Evolutionary conservation across 37 sponge, comb jelly and placozoan species (phyloP), one percentile per base, ranked within the genome.

Genomic region (Sycon ciliatum): DNA sequence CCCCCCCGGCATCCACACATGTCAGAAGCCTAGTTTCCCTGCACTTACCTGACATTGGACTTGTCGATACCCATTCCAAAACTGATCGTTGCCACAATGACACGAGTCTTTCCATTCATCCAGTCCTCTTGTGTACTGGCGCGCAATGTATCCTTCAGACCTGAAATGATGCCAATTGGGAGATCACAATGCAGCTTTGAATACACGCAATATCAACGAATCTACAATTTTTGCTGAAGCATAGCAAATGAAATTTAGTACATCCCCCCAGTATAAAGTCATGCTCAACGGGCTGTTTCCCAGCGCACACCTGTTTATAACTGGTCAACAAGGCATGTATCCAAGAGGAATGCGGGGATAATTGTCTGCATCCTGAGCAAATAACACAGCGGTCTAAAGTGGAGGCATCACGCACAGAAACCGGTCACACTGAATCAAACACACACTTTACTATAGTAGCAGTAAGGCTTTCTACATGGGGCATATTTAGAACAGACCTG

Each of bases 61-160:
- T 94, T 94, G 84, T 94, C 95, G 30, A 94, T 87, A 27, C 95
- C 95, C 95, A 94, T 94, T 0, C 95, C 95, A 69, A 94, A 94
- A 60, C 95, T 94, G 36, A 94, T 73, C 22, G 95, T 94, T 27
- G 91, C 95, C 20, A 90, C 90, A 74, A 94, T 89, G 13, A 94
- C 80, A 53, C 79, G 82, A 35, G 87, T 68, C 34, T 65, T 62
- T 34, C 85, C 95, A 36, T 60, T 49, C 83, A 89, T 89, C 95
- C 95, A 94, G 36, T 86, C 78, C 46, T 65, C 67, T 57, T 94
- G 91, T 1, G 78, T 60, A 16, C 56, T 42, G 20, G 67, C 54
- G 52, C 89, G 75, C 36, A 70, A 57, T 24, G 73, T 36, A 29
- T 56, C 36, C 35, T 52, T 65, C 53, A 88, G 68, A 39, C 89